phyloP scores from a whole-genome alignment of 2,113 vertebrate genomes.

The Oplegnathus fasciatus region DNA sequence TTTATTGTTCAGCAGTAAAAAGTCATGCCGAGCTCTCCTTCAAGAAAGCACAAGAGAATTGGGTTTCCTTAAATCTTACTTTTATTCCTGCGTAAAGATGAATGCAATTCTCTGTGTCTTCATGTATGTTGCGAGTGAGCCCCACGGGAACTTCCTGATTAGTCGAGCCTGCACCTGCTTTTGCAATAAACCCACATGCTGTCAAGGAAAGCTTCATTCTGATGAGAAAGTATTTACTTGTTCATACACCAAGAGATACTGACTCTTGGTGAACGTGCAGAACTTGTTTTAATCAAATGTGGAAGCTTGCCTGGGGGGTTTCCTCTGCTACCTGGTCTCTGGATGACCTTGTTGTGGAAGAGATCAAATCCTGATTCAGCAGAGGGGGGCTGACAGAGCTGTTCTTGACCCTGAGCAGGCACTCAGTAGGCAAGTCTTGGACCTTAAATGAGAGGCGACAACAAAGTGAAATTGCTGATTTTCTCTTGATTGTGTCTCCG shows the following conservation, averaged over 20 bases:
- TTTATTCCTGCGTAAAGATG: neutral
- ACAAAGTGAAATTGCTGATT: neutral
- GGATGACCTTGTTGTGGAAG: neutral
- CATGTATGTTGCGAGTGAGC: neutral
- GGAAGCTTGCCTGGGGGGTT: neutral
- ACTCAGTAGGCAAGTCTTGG: neutral
- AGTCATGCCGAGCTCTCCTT: neutral
- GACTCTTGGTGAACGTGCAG: neutral
- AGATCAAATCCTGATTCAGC: neutral
- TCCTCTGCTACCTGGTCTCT: neutral
- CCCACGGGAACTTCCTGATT: constrained; percentile 3
- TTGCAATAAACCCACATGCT: neutral
- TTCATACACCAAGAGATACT: neutral
- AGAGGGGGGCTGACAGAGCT: neutral
- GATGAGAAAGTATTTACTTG: neutral
- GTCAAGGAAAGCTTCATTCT: neutral
- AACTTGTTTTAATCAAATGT: neutral
- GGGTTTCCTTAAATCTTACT: neutral
- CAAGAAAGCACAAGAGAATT: neutral
- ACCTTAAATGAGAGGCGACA: neutral
- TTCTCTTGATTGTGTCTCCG: neutral
- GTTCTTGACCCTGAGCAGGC: too few species aligned
- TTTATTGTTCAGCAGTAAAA: neutral
- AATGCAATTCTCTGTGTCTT: neutral
- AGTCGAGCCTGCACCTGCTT: constrained; percentile 11